These are phyloP conservation scores for cat (Felis catus) DNA, from an alignment of 2,113 vertebrate species.

Conservation along the genomic window F.catus_Fca126_mat1.0 CM031411.1:15217001-15217500, in stretches of 20 bases:
- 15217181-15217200: accelerated
- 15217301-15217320: neutral
- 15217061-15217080: neutral
- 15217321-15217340: neutral
- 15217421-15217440: neutral
- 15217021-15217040: slow-evolving; percentile 91
- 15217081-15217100: neutral
- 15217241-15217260: neutral
- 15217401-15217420: neutral
- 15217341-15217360: neutral
- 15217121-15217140: neutral
- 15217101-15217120: neutral
- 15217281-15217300: neutral
- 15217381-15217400: neutral
- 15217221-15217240: neutral
- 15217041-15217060: slow-evolving; percentile 81
- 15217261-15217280: too few species aligned
- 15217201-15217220: too few species aligned
- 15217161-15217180: neutral
- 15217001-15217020: slow-evolving; percentile 89
- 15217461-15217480: neutral
- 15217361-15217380: neutral
- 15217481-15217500: neutral
- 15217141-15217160: neutral
- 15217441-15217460: neutral